Percentiles rank a stretch among this genome's conserved stretches.
Conservation (phyloP, 2,888 invertebrate species). For the Eupithecia tripunctaria region DNA sequence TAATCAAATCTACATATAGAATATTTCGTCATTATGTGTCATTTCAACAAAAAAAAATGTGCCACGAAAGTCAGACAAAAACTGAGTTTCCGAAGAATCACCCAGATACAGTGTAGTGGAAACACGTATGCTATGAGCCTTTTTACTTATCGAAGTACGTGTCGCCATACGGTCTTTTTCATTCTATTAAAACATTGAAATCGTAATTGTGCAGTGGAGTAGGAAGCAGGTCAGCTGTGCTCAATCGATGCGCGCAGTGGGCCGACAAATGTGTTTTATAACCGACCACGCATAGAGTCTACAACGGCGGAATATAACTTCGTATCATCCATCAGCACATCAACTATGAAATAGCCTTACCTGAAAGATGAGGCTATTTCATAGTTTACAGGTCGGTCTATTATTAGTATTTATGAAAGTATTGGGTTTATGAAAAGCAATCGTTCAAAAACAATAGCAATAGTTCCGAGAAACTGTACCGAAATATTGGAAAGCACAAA, state of each 20-base stretch:
- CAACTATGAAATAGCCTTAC: constrained; percentile 3
- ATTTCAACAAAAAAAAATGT: too few relatives aligned
- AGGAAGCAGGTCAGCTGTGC: constrained; percentile 19
- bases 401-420: not conserved
- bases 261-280: constrained; percentile 19
- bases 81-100: too few relatives aligned
- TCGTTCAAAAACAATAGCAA: not conserved
- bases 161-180: too few relatives aligned
- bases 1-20: too few relatives aligned
- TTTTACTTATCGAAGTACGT: too few relatives aligned
- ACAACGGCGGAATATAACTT: not conserved
- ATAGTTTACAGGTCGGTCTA: not conserved
- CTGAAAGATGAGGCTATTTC: too few relatives aligned
- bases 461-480: too few relatives aligned
- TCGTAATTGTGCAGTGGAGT: constrained; percentile 20
- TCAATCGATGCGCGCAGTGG: constrained; percentile 10
- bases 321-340: not conserved
- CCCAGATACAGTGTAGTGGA: too few relatives aligned
- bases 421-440: not conserved
- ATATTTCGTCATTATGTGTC: too few relatives aligned
- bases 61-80: too few relatives aligned
- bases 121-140: too few relatives aligned
- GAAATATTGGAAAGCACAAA: too few relatives aligned
- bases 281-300: not conserved
- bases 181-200: constrained; percentile 3